Evolutionary conservation across 2,888 invertebrate genomes (phyloP), one percentile per base, ranked within the genome.

Genomic region (Adelphocoris suturalis): DNA sequence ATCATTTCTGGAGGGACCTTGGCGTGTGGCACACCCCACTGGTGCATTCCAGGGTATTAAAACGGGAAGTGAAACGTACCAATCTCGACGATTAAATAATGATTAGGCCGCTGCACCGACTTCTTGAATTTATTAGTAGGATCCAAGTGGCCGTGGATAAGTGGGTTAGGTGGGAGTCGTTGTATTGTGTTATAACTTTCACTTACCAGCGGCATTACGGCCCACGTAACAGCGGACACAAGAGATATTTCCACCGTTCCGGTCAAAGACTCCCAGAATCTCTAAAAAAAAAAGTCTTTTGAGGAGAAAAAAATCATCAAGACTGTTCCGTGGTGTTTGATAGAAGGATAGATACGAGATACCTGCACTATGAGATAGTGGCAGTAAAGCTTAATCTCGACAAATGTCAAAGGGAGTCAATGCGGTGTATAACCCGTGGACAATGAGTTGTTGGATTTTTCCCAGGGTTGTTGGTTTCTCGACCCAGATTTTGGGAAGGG

Each of bases 181-280:
- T 23, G 68, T n/a, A 82, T n/a, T n/a, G 82, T 82, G 82, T 19
- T n/a, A 82, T 82, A 82, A 82, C 82, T 82, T 82, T 82, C 82
- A 82, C 82, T 82, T 82, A 82, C 52, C n/a, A 82, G 82, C 82
- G 82, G 82, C 52, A 82, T 82, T 82, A 82, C 82, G 82, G 52
- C 82, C 47, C 82, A 23, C 82, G 82, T 82, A 82, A 82, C 82
- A 52, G n/a, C 82, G 82, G 52, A n/a, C 80, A 1, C 12, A 12
- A n/a, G 75, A 16, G 82, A 82, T 82, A 82, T 82, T 82, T 82
- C 82, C 52, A 48, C 82, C 82, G 82, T 82, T 82, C 52, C 82
- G 82, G 82, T 52, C 68, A 47, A 19, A 81, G 82, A 82, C 82
- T 46, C 68, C 82, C 52, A 82, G 52, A 82, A 52, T 23, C 68